Evolutionary conservation across 2,113 vertebrate genomes (phyloP).

Genomic region (Paradoxurus hermaphroditus): DNA sequence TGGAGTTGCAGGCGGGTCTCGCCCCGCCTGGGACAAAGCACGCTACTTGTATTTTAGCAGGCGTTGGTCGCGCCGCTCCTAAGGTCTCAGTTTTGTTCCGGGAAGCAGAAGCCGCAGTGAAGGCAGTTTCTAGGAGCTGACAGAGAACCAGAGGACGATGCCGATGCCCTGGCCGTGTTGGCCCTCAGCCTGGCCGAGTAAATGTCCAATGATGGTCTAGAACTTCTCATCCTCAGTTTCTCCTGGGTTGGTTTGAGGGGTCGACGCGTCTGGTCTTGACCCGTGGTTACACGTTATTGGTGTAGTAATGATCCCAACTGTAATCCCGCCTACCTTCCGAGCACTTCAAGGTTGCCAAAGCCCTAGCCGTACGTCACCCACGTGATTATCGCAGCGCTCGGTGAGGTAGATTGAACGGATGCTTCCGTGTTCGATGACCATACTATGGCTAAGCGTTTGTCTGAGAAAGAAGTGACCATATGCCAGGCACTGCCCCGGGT

Average conservation of each 20-base stretch:
- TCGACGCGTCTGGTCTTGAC: background rate
- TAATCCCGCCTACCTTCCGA: background rate
- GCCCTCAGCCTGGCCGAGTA: background rate
- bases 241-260: background rate
- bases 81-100: accelerated
- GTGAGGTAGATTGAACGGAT: background rate
- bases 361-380: background rate
- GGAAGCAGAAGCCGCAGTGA: background rate
- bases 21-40: accelerated
- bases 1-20: background rate
- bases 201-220: background rate
- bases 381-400: accelerated
- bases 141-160: background rate
- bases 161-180: background rate
- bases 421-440: background rate
- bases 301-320: background rate
- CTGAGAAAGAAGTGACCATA: background rate
- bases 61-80: too few species aligned
- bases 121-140: background rate
- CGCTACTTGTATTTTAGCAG: background rate
- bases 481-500: background rate
- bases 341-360: background rate
- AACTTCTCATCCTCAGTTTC: background rate
- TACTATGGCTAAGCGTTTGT: background rate
- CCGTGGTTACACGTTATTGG: background rate